A percentile compares a stretch with the other conserved stretches of the same genome.
phyloP scores from a whole-genome alignment of 2,888 invertebrate genomes.

The Phortica magna region DNA sequence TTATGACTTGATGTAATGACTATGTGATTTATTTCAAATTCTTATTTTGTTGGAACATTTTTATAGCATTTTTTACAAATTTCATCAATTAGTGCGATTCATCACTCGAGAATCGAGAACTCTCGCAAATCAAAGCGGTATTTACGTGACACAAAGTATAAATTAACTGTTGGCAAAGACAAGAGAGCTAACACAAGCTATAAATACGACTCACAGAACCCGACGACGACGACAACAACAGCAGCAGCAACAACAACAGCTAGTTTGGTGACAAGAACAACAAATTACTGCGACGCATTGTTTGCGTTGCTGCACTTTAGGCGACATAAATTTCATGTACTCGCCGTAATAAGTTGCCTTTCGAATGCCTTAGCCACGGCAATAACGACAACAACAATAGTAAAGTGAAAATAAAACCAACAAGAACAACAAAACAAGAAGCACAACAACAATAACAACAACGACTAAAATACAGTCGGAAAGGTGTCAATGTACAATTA shows the following conservation, averaged over 20 bases:
- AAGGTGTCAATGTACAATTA: constrained; percentile 34
- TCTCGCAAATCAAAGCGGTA: background rate
- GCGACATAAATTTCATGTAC: constrained; percentile 63
- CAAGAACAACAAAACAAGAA: constrained; percentile 29
- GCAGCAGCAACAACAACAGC: constrained; percentile 32
- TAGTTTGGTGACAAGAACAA: constrained; percentile 47
- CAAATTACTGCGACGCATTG: constrained; percentile 73
- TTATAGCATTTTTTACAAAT: background rate
- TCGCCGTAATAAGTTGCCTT: constrained; percentile 10
- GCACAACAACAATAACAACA: constrained; percentile 14
- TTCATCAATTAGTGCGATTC: background rate
- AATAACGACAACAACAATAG: constrained; percentile 1
- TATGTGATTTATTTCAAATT: constrained; percentile 6
- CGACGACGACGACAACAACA: constrained; percentile 37
- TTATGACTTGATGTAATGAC: background rate
- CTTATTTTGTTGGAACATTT: background rate
- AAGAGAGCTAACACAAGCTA: background rate
- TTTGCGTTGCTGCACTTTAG: constrained; percentile 64
- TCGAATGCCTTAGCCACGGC: background rate
- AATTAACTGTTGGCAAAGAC: constrained; percentile 26
- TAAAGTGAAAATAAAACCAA: constrained; percentile 1
- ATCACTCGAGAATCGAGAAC: background rate
- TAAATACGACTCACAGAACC: constrained; percentile 15
- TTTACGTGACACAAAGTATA: constrained; percentile 22
- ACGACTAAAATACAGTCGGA: constrained; percentile 17